Conservation (phyloP, 2,888 invertebrate genomes). For the Philereme transversata region DNA sequence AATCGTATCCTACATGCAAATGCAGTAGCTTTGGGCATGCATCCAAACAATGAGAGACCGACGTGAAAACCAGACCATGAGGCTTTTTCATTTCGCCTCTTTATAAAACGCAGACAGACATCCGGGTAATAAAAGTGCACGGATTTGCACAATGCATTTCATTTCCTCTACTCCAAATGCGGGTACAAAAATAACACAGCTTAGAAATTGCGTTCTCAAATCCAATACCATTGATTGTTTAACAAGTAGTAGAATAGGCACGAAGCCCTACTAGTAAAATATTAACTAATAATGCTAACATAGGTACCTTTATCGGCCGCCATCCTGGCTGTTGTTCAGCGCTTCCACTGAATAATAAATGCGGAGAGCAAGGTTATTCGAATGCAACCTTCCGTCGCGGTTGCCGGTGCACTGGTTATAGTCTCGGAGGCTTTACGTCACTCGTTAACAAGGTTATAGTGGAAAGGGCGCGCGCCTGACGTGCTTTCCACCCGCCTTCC, state of each 20-base stretch:
- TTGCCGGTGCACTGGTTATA: conserved; percentile 46
- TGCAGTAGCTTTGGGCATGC: conserved; percentile 27
- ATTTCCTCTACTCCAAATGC: conserved; percentile 2
- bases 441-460: conserved; percentile 74
- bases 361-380: conserved; percentile 70
- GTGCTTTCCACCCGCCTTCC: conserved; percentile 69
- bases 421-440: conserved; percentile 68
- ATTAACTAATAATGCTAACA: conserved; percentile 45
- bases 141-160: conserved; percentile 16
- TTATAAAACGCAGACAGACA: conserved; percentile 7
- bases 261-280: conserved; percentile 29
- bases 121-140: conserved; percentile 4
- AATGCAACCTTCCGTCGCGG: conserved; percentile 29
- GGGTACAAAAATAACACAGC: neutral
- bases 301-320: conserved; percentile 72
- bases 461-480: conserved; percentile 55
- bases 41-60: conserved; percentile 23
- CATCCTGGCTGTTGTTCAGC: conserved; percentile 75
- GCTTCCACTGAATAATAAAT: conserved; percentile 80
- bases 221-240: conserved; percentile 24
- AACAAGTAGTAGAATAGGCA: conserved; percentile 21
- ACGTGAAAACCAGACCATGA: conserved; percentile 21
- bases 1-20: conserved; percentile 16
- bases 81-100: conserved; percentile 25
- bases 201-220: conserved; percentile 7